Base-by-base conservation (phyloP, 2,888 invertebrate genomes). In the Cosmia pyralina region DNA sequence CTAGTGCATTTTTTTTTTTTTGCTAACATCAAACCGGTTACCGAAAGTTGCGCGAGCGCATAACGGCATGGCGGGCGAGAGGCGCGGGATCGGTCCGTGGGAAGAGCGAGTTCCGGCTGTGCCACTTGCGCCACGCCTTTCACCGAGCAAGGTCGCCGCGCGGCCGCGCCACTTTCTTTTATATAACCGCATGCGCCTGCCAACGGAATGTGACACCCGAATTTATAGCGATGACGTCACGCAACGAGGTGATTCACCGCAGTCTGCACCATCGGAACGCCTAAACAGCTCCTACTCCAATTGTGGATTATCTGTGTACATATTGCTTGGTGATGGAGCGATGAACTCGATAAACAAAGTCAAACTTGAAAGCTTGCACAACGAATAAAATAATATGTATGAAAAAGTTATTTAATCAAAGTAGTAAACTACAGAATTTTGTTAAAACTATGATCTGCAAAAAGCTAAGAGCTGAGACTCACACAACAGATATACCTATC, bases 91-190 rank as follows among this genome's bases (percentile, higher is more conserved):
- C 88, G 86, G 87, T 88, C 90, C 94, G 95, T 95, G 95, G 95
- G 95, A 95, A 94, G 95, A 92, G 92, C 90, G 88, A 95, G 95
- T 93, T 95, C 96, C 95, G 96, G 95, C 93, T 95, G 95, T 92
- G 92, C 95, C 91, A 95, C 94, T 95, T 95, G 94, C 92, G 89
- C 90, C 92, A 90, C 93, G 93, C 96, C 96, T 96, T 96, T 96
- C 95, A 95, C 95, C 95, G 92, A 89, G 91, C 92, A 95, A 96
- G 96, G 96, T 96, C 96, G 96, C 89, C 85, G 87, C 93, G 93
- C 93, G 95, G 93, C 95, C 95, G 94, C 91, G 94, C 95, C 93
- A 96, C 96, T 96, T 96, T 96, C 96, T 95, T 96, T 95, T 94
- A 95, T 94, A 94, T 94, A 95, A 94, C 94, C 91, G 90, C 89